phyloP scores from a whole-genome alignment of 2,888 invertebrate species.

The Coecobrya sp. region DNA sequence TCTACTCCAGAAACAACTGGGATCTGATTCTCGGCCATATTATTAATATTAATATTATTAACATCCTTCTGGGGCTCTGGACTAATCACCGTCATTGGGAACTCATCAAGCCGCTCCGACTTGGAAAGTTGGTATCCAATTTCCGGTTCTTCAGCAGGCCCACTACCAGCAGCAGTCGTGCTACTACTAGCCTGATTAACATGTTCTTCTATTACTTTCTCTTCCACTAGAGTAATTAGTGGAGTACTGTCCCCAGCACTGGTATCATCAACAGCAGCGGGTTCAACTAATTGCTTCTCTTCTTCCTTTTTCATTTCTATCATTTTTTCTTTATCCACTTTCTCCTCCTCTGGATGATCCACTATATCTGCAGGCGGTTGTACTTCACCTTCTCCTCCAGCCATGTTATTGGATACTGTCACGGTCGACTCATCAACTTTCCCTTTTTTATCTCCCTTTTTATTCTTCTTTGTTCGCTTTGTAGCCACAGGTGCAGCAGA shows the following conservation, averaged over 20 bases:
- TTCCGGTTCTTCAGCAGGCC: conserved; percentile 48
- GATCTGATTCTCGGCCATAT: conserved; percentile 1
- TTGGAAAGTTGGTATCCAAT: conserved; percentile 77
- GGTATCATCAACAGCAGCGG: neutral
- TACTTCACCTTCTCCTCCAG: neutral
- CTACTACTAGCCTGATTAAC: neutral
- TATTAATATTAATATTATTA: conserved; percentile 1
- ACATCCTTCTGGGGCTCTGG: conserved; percentile 67
- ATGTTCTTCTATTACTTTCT: neutral
- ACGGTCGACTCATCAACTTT: conserved; percentile 33
- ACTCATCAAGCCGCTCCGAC: conserved; percentile 76
- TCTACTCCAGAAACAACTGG: neutral
- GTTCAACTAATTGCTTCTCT: conserved; percentile 24
- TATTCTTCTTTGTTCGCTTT: conserved; percentile 70
- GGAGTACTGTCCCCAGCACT: neutral
- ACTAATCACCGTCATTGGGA: conserved; percentile 75
- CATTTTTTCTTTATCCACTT: neutral
- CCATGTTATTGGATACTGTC: neutral
- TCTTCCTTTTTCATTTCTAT: neutral
- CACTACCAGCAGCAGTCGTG: neutral
- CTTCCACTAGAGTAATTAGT: conserved; percentile 14
- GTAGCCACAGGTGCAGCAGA: conserved; percentile 70
- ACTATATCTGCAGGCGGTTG: neutral
- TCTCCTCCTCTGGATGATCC: neutral
- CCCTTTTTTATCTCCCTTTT: conserved; percentile 33